A percentile compares a stretch with the other conserved stretches of the same genome.
These are phyloP conservation scores for Ischnus inquisitorius DNA, from an alignment of 2,888 invertebrate genomes.

Conservation along the genomic window DNA sequence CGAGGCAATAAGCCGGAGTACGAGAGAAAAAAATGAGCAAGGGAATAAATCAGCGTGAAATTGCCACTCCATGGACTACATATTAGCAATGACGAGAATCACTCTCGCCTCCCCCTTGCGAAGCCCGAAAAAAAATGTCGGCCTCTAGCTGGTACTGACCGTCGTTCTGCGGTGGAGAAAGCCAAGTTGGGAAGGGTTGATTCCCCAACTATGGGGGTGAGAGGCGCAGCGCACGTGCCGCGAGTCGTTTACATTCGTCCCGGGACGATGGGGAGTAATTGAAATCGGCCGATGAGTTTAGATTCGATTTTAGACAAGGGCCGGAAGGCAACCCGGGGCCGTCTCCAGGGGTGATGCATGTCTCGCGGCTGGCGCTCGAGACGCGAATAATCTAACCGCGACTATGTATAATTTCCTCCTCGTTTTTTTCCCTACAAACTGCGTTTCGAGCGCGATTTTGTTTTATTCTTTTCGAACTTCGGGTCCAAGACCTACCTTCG, in stretches of 20 bases:
- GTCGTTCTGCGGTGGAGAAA: conserved; percentile 49
- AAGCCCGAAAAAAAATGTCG: not conserved
- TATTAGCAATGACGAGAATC: not conserved
- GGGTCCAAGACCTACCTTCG: not conserved
- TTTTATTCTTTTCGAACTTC: conserved; percentile 29
- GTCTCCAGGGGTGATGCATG: conserved; percentile 49
- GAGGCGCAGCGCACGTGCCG: conserved; percentile 61
- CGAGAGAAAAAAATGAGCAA: not conserved
- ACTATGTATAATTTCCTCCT: conserved; percentile 48
- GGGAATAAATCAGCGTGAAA: conserved; percentile 39
- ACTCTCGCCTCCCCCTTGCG: not conserved
- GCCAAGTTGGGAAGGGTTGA: conserved; percentile 60
- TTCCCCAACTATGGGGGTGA: conserved; percentile 46
- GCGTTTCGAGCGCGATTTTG: conserved; percentile 6
- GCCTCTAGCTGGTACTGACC: conserved; percentile 47
- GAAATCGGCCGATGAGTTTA: conserved; percentile 75
- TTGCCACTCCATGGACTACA: conserved; percentile 18
- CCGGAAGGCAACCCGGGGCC: conserved; percentile 53
- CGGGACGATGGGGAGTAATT: conserved; percentile 74
- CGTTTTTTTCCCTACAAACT: conserved; percentile 50
- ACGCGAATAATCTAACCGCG: conserved; percentile 64
- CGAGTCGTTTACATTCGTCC: conserved; percentile 68
- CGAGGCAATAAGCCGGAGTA: not conserved
- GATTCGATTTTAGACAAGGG: conserved; percentile 80
- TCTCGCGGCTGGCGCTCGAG: conserved; percentile 9